Conservation (phyloP, 2,888 invertebrate species). For the Rhagium mordax region DNA sequence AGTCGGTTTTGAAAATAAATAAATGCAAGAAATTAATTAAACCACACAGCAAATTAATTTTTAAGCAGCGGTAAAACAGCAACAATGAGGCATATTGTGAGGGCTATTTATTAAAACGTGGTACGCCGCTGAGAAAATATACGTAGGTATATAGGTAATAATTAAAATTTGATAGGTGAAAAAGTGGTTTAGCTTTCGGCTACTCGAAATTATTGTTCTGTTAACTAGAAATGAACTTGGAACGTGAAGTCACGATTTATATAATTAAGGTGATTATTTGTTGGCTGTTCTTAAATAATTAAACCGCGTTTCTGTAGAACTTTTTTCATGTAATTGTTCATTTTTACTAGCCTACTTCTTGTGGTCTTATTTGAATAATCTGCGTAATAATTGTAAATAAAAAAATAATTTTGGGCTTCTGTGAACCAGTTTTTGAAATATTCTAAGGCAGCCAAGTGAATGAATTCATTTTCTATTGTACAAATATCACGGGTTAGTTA, state of each 20-base stretch:
- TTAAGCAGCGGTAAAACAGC: too few species aligned
- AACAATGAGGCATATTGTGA: too few species aligned
- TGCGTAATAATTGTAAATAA: too few species aligned
- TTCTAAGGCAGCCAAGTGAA: too few species aligned
- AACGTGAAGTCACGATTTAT: constrained; percentile 24
- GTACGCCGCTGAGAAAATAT: neutral
- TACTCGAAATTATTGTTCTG: constrained; percentile 16
- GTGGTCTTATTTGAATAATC: too few species aligned
- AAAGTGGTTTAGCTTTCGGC: constrained; percentile 12
- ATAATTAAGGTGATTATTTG: constrained; percentile 28
- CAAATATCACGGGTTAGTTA: too few species aligned
- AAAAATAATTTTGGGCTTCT: too few species aligned
- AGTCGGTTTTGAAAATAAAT: too few species aligned
- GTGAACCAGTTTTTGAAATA: too few species aligned
- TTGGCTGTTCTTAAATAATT: constrained; percentile 11
- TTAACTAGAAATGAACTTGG: constrained; percentile 13
- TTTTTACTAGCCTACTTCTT: neutral
- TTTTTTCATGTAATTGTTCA: neutral
- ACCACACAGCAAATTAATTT: too few species aligned
- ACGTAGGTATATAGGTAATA: neutral
- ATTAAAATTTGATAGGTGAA: constrained; percentile 10
- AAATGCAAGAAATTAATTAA: too few species aligned
- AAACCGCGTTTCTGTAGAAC: neutral
- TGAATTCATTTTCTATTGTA: too few species aligned
- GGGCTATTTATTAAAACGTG: neutral